Percentiles rank a stretch among this genome's conserved stretches.
Evolutionary conservation across 2,113 vertebrate genomes (phyloP).

Genomic region (Halichoeres trimaculatus): DNA sequence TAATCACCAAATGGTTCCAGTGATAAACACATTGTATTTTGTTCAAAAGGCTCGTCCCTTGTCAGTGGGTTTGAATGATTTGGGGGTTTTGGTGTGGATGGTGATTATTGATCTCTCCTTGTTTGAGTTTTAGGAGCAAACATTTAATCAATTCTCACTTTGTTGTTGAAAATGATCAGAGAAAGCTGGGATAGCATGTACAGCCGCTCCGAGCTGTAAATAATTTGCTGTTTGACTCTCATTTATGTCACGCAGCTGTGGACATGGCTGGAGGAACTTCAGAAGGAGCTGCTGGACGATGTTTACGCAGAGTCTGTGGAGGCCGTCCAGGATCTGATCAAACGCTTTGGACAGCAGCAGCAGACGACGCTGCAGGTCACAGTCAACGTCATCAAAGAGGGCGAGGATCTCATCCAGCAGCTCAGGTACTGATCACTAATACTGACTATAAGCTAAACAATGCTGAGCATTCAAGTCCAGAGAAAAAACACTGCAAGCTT

Average conservation of each 20-base stretch:
- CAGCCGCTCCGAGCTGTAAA: not conserved
- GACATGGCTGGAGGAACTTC: conserved; percentile 98
- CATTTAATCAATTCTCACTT: conserved; percentile 1
- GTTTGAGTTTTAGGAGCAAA: not conserved
- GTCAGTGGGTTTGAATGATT: too few species aligned
- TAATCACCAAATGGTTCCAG: too few species aligned
- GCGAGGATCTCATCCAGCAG: conserved; percentile 98
- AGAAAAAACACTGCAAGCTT: too few species aligned
- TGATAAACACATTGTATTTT: too few species aligned
- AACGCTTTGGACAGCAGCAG: conserved; percentile 97
- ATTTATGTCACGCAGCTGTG: conserved; percentile 85
- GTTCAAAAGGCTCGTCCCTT: too few species aligned
- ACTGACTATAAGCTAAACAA: too few species aligned
- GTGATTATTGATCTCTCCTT: not conserved
- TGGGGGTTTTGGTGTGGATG: too few species aligned
- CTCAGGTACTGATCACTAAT: conserved; percentile 89
- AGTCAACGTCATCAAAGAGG: conserved; percentile 98
- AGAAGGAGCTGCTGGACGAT: conserved; percentile 98
- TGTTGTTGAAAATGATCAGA: not conserved
- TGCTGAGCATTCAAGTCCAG: too few species aligned
- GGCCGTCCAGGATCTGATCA: conserved; percentile 98
- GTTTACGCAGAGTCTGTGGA: conserved; percentile 98
- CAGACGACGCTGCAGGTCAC: conserved; percentile 98
- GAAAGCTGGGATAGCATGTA: not conserved
- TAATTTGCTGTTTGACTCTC: too few species aligned